A percentile compares a stretch with the other conserved stretches of the same genome.
Evolutionary conservation across 2,797 vertebrate species (phyloP).

Genomic region (Scolopax bukidnonensis): DNA sequence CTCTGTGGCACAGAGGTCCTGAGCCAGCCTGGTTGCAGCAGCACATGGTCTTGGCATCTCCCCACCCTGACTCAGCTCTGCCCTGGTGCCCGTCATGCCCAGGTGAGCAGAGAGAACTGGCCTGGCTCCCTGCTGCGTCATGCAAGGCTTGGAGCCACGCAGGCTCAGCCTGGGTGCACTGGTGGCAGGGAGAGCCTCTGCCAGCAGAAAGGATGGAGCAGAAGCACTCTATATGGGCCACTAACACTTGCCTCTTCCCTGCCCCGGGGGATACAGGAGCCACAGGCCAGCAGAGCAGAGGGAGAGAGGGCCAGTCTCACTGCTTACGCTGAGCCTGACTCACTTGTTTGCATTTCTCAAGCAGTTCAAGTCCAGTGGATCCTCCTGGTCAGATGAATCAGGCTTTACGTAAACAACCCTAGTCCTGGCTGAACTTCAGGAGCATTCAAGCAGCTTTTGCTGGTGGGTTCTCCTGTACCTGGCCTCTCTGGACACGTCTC

Average conservation of each 20-base stretch:
- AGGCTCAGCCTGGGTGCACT: not conserved
- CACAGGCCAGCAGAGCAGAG: not conserved
- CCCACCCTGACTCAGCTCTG: not conserved
- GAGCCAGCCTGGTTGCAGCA: not conserved
- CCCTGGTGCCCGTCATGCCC: not conserved
- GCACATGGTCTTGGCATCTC: not conserved
- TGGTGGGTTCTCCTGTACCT: not conserved
- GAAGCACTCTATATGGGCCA: not conserved
- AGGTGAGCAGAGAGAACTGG: not conserved
- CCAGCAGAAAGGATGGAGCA: not conserved
- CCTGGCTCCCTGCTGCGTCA: not conserved
- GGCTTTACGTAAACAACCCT: conserved; percentile 28
- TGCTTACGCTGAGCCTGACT: conserved; percentile 50
- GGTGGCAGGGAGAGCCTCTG: not conserved
- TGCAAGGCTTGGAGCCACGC: not conserved
- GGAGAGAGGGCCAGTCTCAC: not conserved
- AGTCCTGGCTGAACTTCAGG: conserved; percentile 27
- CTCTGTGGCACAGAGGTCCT: not conserved
- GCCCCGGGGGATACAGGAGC: rapidly evolving
- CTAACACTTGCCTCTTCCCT: not conserved
- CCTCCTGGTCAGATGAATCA: conserved; percentile 41
- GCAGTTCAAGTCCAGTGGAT: conserved; percentile 17
- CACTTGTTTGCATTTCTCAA: conserved; percentile 42
- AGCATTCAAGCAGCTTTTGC: not conserved
- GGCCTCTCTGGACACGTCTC: not conserved